phyloP scores from a whole-genome alignment of 2,113 vertebrate genomes.

The Brachypodius melanocephalos region DNA sequence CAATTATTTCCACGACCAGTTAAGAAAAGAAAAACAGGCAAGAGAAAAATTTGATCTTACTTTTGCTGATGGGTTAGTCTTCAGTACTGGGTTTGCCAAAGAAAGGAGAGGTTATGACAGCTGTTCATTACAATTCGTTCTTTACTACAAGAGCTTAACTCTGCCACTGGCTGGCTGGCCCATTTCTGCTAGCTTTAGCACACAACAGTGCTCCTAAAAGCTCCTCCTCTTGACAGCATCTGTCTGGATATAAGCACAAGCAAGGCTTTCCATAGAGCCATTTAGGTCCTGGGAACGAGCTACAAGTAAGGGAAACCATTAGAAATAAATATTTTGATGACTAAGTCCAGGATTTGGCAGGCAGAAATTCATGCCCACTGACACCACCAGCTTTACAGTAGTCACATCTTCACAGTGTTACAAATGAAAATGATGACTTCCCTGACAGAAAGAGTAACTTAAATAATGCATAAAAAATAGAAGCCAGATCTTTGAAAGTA shows the following conservation, averaged over 20 bases:
- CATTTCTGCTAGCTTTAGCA: constrained; percentile 50
- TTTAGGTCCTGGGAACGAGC: not conserved
- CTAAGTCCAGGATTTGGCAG: not conserved
- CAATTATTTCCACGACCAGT: not conserved
- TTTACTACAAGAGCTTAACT: constrained; percentile 56
- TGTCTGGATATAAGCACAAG: constrained; percentile 62
- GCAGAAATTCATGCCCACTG: not conserved
- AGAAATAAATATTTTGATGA: not conserved
- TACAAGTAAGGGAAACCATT: not conserved
- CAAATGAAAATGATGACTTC: not conserved
- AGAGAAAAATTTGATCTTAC: constrained; percentile 51
- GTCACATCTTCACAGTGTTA: not conserved
- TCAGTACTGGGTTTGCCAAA: not conserved
- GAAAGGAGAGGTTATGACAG: not conserved
- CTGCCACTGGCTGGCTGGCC: constrained; percentile 37
- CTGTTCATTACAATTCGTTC: constrained; percentile 45
- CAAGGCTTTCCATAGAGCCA: constrained; percentile 24
- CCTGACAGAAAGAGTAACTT: not conserved
- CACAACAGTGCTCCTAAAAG: not conserved
- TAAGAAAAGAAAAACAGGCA: not conserved
- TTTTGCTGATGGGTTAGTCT: constrained; percentile 18
- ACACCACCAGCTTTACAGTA: not conserved
- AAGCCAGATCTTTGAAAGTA: not conserved
- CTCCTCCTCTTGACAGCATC: constrained; percentile 71
- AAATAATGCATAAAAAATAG: not conserved